Evolutionary conservation across 1,140 invertebrate genomes (phyloP), one percentile per base, ranked within the genome.

Genomic region (Dreissena polymorpha): DNA sequence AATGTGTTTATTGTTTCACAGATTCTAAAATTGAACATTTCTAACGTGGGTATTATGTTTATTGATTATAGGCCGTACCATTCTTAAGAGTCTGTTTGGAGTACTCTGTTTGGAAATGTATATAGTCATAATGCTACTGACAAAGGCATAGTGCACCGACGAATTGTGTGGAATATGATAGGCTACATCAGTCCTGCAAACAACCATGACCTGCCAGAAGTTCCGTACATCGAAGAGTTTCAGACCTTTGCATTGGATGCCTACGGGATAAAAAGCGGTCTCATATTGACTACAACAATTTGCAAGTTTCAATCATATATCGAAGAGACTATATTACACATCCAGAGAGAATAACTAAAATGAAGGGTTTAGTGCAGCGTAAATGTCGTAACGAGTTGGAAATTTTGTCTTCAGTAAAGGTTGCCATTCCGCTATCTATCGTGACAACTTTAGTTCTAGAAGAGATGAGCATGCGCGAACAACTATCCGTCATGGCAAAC

Each of bases 401-500:
- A 70, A 72, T 92, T 13, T 6, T 91, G 0, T 10, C 75, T 6
- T 27, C 39, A n/a, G 67, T 89, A 0, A 53, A 75, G 25, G 39
- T 69, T 13, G 53, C 53, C 1, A 53, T 86, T 55, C 72, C 67
- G 6, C 76, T 71, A 10, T 77, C 86, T 72, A 74, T 69, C 39
- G 72, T 91, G 6, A 80, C 63, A 57, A 85, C 82, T 13, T 23
- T 91, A 1, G 82, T 89, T 69, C 68, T 91, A 12, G 91, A 92
- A 50, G 27, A 80, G 13, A 68, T 90, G 71, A 71, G 71, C 13
- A 87, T 92, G 85, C 71, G 81, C 25, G 25, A 89, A 14, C 91
- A 92, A 83, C 73, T 92, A 29, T 60, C 87, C 18, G 23, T 87
- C 0, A 82, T 92, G n/a, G 69, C 86, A 64, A 97, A 98, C 88